phyloP scores from a whole-genome alignment of 2,888 invertebrate species.

The Yponomeuta cagnagella region DNA sequence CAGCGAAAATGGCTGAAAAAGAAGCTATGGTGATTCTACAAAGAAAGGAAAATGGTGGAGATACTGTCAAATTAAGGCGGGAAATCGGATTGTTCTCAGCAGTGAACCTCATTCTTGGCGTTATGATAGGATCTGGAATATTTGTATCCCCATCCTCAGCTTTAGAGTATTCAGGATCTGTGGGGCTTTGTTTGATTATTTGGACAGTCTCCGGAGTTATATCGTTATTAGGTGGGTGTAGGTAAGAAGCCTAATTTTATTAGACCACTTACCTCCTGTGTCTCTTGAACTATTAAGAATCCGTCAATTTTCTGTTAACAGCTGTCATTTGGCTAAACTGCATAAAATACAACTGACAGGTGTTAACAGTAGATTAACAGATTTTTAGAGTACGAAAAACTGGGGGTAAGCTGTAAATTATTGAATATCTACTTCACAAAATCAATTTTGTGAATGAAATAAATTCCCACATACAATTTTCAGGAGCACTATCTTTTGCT shows the following conservation, averaged over 20 bases:
- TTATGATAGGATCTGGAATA: conserved; percentile 94
- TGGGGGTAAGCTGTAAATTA: no score
- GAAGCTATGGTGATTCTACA: background rate
- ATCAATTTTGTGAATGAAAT: no score
- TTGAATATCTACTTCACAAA: no score
- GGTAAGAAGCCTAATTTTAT: conserved; percentile 43
- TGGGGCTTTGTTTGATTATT: conserved; percentile 85
- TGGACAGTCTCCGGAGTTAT: conserved; percentile 88
- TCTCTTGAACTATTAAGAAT: no score
- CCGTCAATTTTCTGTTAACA: no score
- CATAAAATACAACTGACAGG: background rate
- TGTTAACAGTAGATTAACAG: no score
- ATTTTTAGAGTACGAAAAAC: no score
- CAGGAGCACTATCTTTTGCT: conserved; percentile 87
- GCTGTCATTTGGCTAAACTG: background rate
- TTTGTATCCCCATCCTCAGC: conserved; percentile 90
- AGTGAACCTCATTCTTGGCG: conserved; percentile 87
- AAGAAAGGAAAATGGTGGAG: conserved; percentile 29
- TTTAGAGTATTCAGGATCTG: conserved; percentile 83
- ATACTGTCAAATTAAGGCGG: conserved; percentile 79
- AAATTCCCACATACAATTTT: no score
- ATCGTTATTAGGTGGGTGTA: conserved; percentile 83
- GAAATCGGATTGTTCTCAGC: conserved; percentile 88
- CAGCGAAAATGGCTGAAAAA: background rate
- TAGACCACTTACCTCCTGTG: background rate